phyloP scores from a whole-genome alignment of 2,888 invertebrate genomes.

The Pyralis farinalis region DNA sequence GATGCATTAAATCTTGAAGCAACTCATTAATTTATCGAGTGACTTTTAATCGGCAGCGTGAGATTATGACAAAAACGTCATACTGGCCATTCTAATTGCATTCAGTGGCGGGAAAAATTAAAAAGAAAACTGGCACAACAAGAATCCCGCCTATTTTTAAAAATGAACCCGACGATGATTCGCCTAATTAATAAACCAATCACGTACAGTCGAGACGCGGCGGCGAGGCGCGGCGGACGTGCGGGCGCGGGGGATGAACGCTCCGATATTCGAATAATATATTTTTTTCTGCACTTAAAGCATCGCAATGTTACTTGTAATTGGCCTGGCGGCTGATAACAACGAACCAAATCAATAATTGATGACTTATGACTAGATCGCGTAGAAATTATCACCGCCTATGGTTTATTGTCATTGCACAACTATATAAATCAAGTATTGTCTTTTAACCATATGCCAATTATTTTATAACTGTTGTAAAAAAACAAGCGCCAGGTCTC shows the following conservation, averaged over 20 bases:
- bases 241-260: slow-evolving; percentile 79
- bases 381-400: slow-evolving; percentile 34
- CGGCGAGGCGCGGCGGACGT: slow-evolving; percentile 77
- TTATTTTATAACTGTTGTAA: not conserved
- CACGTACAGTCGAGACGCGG: slow-evolving; percentile 80
- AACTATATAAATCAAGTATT: not conserved
- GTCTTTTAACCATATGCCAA: not conserved
- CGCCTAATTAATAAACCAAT: slow-evolving; percentile 82
- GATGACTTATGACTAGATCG: slow-evolving; percentile 38
- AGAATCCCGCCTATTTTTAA: slow-evolving; percentile 81
- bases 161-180: slow-evolving; percentile 75
- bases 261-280: slow-evolving; percentile 77
- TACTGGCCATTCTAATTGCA: slow-evolving; percentile 73
- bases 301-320: slow-evolving; percentile 74
- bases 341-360: slow-evolving; percentile 59
- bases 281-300: slow-evolving; percentile 72
- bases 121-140: slow-evolving; percentile 75
- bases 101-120: slow-evolving; percentile 74
- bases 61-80: slow-evolving; percentile 66
- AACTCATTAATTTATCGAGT: slow-evolving; percentile 50
- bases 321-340: slow-evolving; percentile 70
- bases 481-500: slow-evolving; percentile 30
- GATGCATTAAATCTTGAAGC: slow-evolving; percentile 20
- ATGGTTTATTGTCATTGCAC: slow-evolving; percentile 27
- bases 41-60: slow-evolving; percentile 49